These are phyloP conservation scores for Gila robusta DNA, from an alignment of 2,797 vertebrate species.

Conservation along the genomic window DNA sequence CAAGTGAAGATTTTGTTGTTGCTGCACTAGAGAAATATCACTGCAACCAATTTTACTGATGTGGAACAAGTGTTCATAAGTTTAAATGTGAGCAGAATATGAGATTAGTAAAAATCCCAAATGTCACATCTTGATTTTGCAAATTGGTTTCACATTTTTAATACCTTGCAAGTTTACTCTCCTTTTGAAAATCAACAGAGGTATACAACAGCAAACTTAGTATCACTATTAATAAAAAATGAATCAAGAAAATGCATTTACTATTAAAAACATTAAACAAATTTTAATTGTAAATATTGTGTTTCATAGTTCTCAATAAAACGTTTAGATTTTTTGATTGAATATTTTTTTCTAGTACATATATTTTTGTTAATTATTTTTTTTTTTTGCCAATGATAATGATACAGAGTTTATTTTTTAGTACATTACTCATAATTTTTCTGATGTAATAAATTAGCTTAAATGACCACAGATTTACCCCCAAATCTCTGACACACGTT, in stretches of 20 bases:
- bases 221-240: neutral
- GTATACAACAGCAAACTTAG: neutral
- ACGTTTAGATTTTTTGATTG: neutral
- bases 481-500: neutral
- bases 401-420: neutral
- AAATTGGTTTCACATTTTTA: neutral
- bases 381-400: neutral
- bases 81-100: conserved; percentile 33
- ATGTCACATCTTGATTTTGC: conserved; percentile 8
- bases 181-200: neutral
- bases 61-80: conserved; percentile 6
- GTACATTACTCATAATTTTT: neutral
- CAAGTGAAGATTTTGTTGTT: neutral
- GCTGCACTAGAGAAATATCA: conserved; percentile 14
- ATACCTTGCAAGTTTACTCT: neutral
- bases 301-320: no score
- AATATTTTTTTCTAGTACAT: neutral
- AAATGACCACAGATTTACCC: neutral
- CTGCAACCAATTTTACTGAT: conserved; percentile 23
- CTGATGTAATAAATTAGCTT: neutral
- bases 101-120: neutral
- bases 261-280: neutral
- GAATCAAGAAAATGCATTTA: neutral
- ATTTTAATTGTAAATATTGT: neutral
- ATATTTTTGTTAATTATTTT: no score